Base-by-base conservation (phyloP, 2,113 vertebrate genomes). In the Notarius quadriscutis region DNA sequence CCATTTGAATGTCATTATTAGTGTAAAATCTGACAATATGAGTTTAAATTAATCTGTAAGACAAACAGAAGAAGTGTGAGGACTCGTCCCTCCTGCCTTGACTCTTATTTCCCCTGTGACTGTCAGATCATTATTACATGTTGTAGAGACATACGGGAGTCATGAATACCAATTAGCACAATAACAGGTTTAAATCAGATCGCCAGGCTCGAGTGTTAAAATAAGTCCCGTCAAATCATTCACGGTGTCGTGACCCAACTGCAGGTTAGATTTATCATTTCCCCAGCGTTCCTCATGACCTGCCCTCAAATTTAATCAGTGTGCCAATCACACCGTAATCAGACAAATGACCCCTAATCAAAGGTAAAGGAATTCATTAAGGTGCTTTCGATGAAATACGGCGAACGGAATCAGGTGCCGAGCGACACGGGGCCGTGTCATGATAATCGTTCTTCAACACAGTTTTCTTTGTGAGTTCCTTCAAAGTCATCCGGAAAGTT, bases 91-190 rank as follows among this genome's bases (percentile, higher is more conserved):
- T 25, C 57, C 84, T 72, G 72, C 62, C 20, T 53, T 58, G 71
- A 86, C 57, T 41, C 48, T 81, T 84, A 86, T 87, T 87, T 87
- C 86, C 87, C 86, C 71, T 30, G 80, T 86, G 90, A 90, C 79
- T 90, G 84, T 89, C 86, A 91, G 81, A 88, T 88, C 81, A 88
- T 91, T 91, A 91, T 90, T 83, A 87, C 88, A 85, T 84, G 86
- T 82, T 89, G 81, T 88, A 85, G 88, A 75, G 82, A 85, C 86
- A 84, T 86, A 81, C 60, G 74, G 85, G 90, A 91, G 90, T 91
- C 93, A 92, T 94, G 93, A 94, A 95, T 94, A 94, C 92, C 93
- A 94, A 95, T 95, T 93, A 94, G 93, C 91, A 87, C 90, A 93
- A 92, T 94, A 91, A 91, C 92, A 92, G 84, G 30, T 78, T 77